These are phyloP conservation scores for Hypanus sabinus DNA, from an alignment of 2,113 vertebrate genomes.

Conservation along the genomic window DNA sequence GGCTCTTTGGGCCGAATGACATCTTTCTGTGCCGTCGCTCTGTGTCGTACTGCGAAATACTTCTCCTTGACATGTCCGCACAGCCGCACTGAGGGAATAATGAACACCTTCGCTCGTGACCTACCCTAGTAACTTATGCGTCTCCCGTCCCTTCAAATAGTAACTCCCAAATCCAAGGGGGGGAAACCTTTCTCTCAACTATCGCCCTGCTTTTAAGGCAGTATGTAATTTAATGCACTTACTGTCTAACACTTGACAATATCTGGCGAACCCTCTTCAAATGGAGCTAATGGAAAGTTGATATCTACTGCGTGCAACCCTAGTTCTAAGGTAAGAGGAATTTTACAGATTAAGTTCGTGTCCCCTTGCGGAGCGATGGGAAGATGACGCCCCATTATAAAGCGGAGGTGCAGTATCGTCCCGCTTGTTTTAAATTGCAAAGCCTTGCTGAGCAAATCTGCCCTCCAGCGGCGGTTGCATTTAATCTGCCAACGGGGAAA, in stretches of 20 bases:
- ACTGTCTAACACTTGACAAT: too few relatives aligned
- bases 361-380: too few relatives aligned
- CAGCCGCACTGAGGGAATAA: background rate
- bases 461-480: background rate
- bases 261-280: background rate
- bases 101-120: background rate
- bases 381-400: background rate
- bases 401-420: background rate
- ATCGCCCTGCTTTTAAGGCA: too few relatives aligned
- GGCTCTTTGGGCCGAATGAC: too few relatives aligned
- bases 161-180: too few relatives aligned
- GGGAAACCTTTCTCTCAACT: too few relatives aligned
- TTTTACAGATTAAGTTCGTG: too few relatives aligned
- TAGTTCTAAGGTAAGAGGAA: too few relatives aligned
- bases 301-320: background rate
- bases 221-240: too few relatives aligned
- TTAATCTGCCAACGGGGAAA: background rate
- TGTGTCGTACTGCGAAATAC: slow-evolving; percentile 10
- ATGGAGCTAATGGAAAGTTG: background rate
- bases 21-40: too few relatives aligned
- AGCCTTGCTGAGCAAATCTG: background rate
- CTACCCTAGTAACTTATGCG: background rate
- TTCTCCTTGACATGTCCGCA: background rate
- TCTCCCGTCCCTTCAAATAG: background rate
- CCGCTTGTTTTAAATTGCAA: background rate